Conservation (phyloP, 2,888 invertebrate genomes). For the Heliconius sara region DNA sequence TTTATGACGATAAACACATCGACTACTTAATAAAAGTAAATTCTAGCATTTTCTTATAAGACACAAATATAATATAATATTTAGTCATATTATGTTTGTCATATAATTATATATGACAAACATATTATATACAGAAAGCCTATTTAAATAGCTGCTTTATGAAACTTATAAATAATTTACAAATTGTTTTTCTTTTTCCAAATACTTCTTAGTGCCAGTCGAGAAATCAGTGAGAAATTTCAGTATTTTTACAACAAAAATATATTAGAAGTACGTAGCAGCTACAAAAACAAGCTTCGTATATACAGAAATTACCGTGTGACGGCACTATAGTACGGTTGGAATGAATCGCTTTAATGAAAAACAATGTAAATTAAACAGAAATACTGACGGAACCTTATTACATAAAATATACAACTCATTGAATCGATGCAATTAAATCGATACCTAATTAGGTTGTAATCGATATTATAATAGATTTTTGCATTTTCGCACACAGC, state of each 20-base stretch:
- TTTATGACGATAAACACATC: neutral
- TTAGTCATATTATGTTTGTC: too few relatives aligned
- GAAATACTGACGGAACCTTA: neutral
- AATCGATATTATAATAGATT: neutral
- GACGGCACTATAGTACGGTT: neutral
- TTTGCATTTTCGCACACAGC: too few relatives aligned
- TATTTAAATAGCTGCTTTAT: conserved; percentile 1
- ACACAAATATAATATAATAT: neutral
- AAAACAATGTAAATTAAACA: neutral
- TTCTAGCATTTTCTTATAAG: conserved; percentile 18
- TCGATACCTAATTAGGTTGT: neutral
- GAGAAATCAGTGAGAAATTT: neutral
- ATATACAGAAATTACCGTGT: neutral
- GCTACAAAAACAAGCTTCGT: neutral
- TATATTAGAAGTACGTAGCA: neutral
- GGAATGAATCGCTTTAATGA: conserved; percentile 1
- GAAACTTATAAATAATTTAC: too few relatives aligned
- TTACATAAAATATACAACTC: neutral
- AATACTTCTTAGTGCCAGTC: too few relatives aligned
- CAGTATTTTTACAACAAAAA: too few relatives aligned
- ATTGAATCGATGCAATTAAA: neutral
- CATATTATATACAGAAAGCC: neutral
- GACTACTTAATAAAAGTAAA: conserved; percentile 11
- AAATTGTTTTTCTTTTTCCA: too few relatives aligned
- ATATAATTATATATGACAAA: neutral